Conservation (phyloP, 1,140 invertebrate genomes). For the Nasonia giraulti region DNA sequence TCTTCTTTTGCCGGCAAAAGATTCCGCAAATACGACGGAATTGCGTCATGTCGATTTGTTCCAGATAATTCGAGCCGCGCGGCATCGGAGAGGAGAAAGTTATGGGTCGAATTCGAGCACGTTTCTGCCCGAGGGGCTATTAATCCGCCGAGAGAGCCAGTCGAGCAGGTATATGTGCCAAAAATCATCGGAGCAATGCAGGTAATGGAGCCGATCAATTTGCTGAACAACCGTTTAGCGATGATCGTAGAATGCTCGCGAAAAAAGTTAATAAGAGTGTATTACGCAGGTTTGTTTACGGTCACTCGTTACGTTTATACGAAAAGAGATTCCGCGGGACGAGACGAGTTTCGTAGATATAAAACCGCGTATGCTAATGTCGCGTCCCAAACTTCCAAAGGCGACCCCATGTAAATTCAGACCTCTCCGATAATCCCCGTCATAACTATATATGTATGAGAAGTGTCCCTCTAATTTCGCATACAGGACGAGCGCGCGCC, state of each 20-base stretch:
- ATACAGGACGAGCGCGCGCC: not conserved
- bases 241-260: too few relatives aligned
- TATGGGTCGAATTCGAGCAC: not conserved
- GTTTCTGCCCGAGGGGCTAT: not conserved
- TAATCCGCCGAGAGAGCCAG: not conserved
- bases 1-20: not conserved
- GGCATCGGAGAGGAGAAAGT: conserved; percentile 7
- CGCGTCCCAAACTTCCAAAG: not conserved
- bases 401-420: not conserved
- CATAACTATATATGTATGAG: not conserved
- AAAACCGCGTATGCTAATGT: not conserved
- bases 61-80: not conserved
- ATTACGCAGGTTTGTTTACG: too few relatives aligned
- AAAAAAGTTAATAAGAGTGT: too few relatives aligned
- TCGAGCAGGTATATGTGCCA: not conserved
- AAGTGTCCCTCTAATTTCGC: not conserved
- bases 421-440: not conserved
- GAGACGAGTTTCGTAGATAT: too few relatives aligned
- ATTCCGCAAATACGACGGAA: not conserved
- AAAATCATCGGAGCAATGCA: conserved; percentile 12
- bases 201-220: conserved; percentile 4
- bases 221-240: too few relatives aligned
- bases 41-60: not conserved
- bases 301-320: too few relatives aligned
- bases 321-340: too few relatives aligned